Evolutionary conservation across 2,888 invertebrate genomes (phyloP), one percentile per base, ranked within the genome.

Genomic region (Athalia circularis): DNA sequence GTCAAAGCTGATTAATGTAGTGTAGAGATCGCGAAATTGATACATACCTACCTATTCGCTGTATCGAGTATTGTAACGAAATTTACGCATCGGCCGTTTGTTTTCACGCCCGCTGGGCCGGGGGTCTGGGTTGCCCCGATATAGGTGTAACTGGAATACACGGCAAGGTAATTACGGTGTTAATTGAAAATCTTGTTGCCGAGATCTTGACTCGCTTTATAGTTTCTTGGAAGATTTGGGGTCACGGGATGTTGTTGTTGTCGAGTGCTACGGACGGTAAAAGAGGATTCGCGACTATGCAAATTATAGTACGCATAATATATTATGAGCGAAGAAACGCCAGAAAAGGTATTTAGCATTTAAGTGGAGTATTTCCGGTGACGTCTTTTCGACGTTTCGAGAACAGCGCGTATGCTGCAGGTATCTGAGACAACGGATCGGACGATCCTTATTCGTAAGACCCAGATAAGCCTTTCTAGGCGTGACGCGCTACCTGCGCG

Each of bases 281-380:
- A 59, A 47, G 72, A 72, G 59, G 57, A n/a, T 5, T 57, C 72
- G 45, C 29, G n/a, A 29, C 11, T 75, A 75, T 75, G 75, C 75
- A 75, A 75, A 75, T 43, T 3, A 29, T 7, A 48, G 48, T 29
- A 29, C 29, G 29, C 29, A 29, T 29, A 29, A 29, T 29, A 29
- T 29, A 29, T 29, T 29, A 29, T 29, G 29, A 29, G 29, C 29
- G 29, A 29, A 62, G 75, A n/a, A 50, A 75, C 15, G 50, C 75
- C 61, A 62, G 75, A 75, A 75, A 62, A 43, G 62, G 52, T 75
- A 75, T 75, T 75, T 75, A 75, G 15, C 62, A 75, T 72, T 72
- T 72, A 59, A 72, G 72, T 72, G 72, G 72, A 13, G 43, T 43
- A 29, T 75, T 75, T 75, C 75, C 75, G 75, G 75, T 64, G 75